phyloP scores from a whole-genome alignment of 2,113 vertebrate genomes.

The Riparia riparia region DNA sequence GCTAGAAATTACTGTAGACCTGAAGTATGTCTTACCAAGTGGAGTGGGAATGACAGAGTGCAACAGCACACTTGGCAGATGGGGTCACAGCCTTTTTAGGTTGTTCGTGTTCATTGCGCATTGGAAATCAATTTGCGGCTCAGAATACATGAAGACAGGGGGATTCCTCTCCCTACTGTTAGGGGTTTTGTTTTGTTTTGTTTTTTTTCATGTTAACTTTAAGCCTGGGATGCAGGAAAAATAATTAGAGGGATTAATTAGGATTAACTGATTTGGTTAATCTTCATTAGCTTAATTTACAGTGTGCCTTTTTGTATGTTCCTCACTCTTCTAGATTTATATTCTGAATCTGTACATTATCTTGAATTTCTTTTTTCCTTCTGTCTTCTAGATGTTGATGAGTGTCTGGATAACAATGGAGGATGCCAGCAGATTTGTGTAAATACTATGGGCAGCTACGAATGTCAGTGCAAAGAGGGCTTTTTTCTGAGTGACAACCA shows the following conservation, averaged over 20 bases:
- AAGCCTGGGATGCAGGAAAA: background rate
- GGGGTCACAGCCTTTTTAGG: slow-evolving; percentile 52
- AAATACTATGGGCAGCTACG: slow-evolving; percentile 97
- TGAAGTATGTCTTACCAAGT: slow-evolving; percentile 33
- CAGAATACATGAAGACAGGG: background rate
- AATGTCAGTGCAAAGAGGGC: slow-evolving; percentile 91
- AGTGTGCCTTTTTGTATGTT: background rate
- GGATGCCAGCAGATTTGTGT: slow-evolving; percentile 97
- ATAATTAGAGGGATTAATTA: slow-evolving; percentile 1
- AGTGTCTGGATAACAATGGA: slow-evolving; percentile 95
- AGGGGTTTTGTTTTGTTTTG: background rate
- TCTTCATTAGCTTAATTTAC: background rate
- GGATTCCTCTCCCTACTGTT: background rate
- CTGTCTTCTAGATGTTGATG: slow-evolving; percentile 87
- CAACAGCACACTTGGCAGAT: slow-evolving; percentile 43
- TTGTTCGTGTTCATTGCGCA: background rate
- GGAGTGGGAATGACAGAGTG: slow-evolving; percentile 53
- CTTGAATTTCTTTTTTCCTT: background rate
- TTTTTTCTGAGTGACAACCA: slow-evolving; percentile 99
- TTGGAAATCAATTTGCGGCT: slow-evolving; percentile 54
- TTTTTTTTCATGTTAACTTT: background rate
- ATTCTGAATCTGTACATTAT: background rate
- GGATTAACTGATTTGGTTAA: background rate
- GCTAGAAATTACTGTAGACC: slow-evolving; percentile 49
- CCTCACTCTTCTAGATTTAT: background rate